Evolutionary conservation across 2,113 vertebrate genomes (phyloP), one percentile per base, ranked within the genome.

Genomic region (Acrocephalus arundinaceus): DNA sequence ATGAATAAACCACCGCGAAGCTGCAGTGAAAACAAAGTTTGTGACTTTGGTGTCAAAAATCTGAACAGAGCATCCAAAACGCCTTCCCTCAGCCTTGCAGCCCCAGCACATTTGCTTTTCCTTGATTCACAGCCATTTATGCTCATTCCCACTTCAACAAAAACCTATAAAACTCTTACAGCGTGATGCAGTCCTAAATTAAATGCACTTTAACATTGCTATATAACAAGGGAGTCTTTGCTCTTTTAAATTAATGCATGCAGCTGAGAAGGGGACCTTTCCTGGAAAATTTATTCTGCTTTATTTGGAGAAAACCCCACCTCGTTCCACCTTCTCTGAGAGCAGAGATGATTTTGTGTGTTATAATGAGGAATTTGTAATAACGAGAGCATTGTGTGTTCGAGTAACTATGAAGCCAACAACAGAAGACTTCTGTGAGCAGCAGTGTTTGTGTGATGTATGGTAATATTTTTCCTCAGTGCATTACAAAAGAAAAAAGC

Each of bases 401-500:
- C n/a, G 61, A 91, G 94, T 57, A 94, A 88, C 90, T 74, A 87
- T 0, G 55, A 89, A 83, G 58, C 23, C 13, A 58, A 65, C 57
- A 70, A 67, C 83, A 85, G 48, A 82, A 62, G 89, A 70, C 86
- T 82, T 91, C 94, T 61, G 88, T 93, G 80, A 95, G n/a, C 80
- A 85, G 83, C 93, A 89, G 39, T 15, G 83, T 71, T 68, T 51
- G 54, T 81, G 88, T 74, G 49, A 84, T 83, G 93, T 93, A 72
- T 89, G 57, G 86, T 84, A 84, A 77, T 81, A 91, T 91, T 91
- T 87, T 81, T 67, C 80, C 94, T 92, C 59, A 89, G 93, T 66
- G 90, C 96, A 93, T 97, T 94, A 93, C 95, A 85, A 93, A 96
- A 94, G 96, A 94, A 96, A 96, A 96, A 96, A 92, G 89, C 76